Percentiles rank a stretch among this genome's conserved stretches.
Evolutionary conservation across 2,888 invertebrate genomes (phyloP).

Genomic region (Acanthosepion esculentum): DNA sequence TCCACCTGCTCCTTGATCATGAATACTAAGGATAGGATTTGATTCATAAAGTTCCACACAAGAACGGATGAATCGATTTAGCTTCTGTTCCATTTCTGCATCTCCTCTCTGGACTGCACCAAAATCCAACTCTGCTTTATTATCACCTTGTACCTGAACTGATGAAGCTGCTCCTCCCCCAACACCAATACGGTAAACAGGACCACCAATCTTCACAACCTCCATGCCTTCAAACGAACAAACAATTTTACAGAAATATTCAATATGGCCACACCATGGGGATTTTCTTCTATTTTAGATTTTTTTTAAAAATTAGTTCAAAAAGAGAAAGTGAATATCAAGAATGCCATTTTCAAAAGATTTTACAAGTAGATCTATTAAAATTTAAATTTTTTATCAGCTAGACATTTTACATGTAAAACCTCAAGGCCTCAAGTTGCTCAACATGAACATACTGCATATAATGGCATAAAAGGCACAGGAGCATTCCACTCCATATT

Average conservation of each 20-base stretch:
- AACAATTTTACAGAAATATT: neutral
- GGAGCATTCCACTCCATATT: too few relatives aligned
- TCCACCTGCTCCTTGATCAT: constrained; percentile 99
- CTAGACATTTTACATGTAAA: too few relatives aligned
- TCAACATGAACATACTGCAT: too few relatives aligned
- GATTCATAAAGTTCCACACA: constrained; percentile 87
- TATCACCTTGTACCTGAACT: constrained; percentile 92
- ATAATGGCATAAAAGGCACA: too few relatives aligned
- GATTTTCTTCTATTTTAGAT: too few relatives aligned
- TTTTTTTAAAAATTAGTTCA: too few relatives aligned
- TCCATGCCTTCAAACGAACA: constrained; percentile 82
- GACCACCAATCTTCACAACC: constrained; percentile 96
- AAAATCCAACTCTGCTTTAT: constrained; percentile 89
- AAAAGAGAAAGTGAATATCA: too few relatives aligned
- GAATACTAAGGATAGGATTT: constrained; percentile 93
- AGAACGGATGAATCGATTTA: constrained; percentile 93
- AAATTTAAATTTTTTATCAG: too few relatives aligned
- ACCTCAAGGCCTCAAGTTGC: too few relatives aligned
- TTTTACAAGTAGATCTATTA: too few relatives aligned
- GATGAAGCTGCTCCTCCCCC: constrained; percentile 99
- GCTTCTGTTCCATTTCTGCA: constrained; percentile 98
- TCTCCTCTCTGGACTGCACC: constrained; percentile 97
- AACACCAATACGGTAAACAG: constrained; percentile 97
- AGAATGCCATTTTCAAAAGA: too few relatives aligned
- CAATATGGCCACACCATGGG: neutral